phyloP scores from a whole-genome alignment of 2,113 vertebrate genomes.

The Lepus europaeus region DNA sequence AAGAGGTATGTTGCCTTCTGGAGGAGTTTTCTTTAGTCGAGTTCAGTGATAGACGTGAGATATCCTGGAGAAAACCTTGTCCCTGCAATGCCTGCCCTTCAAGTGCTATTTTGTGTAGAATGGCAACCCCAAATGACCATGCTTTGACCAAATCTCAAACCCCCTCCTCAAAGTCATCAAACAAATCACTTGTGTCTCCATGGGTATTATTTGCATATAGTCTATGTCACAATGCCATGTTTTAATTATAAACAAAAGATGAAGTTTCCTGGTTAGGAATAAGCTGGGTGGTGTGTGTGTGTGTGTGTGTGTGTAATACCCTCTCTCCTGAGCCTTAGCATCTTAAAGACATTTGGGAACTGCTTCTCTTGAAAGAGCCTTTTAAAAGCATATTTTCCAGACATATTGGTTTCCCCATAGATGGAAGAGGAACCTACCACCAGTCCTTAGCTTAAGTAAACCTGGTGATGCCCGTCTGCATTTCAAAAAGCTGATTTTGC shows the following conservation, averaged over 20 bases:
- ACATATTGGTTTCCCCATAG: slow-evolving; percentile 45
- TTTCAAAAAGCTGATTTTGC: slow-evolving; percentile 59
- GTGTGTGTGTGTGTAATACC: not conserved
- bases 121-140: not conserved
- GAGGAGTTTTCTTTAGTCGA: not conserved
- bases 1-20: not conserved
- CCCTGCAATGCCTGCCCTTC: not conserved
- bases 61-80: not conserved
- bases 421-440: slow-evolving; percentile 39
- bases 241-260: slow-evolving; percentile 55
- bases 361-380: not conserved
- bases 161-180: slow-evolving; percentile 51
- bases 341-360: slow-evolving; percentile 55
- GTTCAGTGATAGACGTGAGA: slow-evolving; percentile 4
- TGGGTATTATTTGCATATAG: not conserved
- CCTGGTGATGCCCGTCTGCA: slow-evolving; percentile 6
- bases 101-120: not conserved
- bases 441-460: slow-evolving; percentile 49
- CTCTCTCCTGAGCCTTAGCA: not conserved
- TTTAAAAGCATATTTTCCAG: slow-evolving; percentile 48
- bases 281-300: slow-evolving; percentile 24
- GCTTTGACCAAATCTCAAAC: slow-evolving; percentile 21
- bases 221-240: not conserved
- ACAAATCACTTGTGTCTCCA: slow-evolving; percentile 35
- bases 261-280: slow-evolving; percentile 55